A percentile compares a stretch with the other conserved stretches of the same genome.
Evolutionary conservation across 2,113 vertebrate species (phyloP).

Genomic region (Serilophus lunatus): DNA sequence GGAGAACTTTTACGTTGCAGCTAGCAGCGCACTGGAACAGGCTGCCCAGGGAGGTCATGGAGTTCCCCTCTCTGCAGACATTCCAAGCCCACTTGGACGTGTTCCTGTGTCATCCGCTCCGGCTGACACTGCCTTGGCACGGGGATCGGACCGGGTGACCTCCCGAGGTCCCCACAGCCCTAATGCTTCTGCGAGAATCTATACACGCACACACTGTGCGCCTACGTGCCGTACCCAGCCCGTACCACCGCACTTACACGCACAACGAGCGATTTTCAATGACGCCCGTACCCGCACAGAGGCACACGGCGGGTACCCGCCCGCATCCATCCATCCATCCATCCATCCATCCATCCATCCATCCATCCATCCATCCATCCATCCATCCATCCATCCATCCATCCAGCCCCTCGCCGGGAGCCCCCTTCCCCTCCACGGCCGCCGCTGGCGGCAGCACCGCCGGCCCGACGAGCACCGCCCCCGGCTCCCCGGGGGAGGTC

Average conservation of each 20-base stretch:
- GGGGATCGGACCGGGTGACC: no score
- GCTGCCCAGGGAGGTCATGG: neutral
- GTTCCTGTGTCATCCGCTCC: neutral
- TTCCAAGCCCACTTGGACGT: no score
- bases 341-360: no score
- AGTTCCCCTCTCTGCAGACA: no score
- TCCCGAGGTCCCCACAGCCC: neutral
- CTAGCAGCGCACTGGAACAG: neutral
- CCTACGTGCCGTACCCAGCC: rapidly evolving
- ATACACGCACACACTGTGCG: rapidly evolving
- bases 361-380: no score
- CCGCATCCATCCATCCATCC: no score
- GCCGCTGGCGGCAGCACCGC: neutral
- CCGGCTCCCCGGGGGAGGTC: neutral
- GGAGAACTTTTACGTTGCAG: neutral
- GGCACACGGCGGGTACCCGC: neutral
- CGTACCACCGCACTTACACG: rapidly evolving
- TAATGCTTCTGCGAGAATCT: no score
- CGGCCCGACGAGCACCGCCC: neutral
- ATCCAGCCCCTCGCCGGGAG: no score
- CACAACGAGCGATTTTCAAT: rapidly evolving
- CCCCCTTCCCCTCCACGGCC: neutral
- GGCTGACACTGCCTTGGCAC: no score
- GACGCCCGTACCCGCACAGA: rapidly evolving
- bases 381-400: no score